Evolutionary conservation across 1,140 invertebrate genomes (phyloP), one percentile per base, ranked within the genome.

Genomic region (Phortica variegata): DNA sequence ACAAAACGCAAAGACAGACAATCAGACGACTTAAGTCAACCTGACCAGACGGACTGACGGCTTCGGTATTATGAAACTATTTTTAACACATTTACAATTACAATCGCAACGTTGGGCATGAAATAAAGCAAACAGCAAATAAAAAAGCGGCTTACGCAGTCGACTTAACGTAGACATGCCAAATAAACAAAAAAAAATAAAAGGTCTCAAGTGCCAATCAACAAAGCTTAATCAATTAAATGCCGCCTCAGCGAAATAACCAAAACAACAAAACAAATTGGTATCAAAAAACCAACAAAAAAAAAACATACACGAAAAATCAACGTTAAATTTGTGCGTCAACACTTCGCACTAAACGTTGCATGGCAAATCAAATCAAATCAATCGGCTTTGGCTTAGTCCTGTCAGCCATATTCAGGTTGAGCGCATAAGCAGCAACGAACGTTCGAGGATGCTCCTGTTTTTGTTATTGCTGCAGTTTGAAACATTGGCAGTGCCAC

Each of bases 361-460:
- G 65, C 65, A 60, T 68, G 60, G 60, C 63, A 63, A 68, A 68
- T 68, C 63, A 68, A 68, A 57, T 60, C 63, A 63, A 68, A 68
- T 68, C 63, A 68, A 68, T 63, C 60, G 60, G 63, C 61, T 68
- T 69, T 69, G 56, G 62, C 52, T 66, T 66, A 21, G 43, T 6
- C 23, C 5, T 10, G 10, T 26, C 23, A 26, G 10, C 5, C 23
- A 10, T 26, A 26, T 26, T 26, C 10, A 26, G 23, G 23, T 26
- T 26, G 10, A 26, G 23, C 23, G 5, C 10, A 6, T 26, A 26
- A 26, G 23, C 23, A 26, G 23, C 23, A 26, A 6, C 5, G 23
- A 26, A 26, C 23, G 23, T 26, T n/a, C n/a, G n/a, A n/a, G 10
- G 10, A 5, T 26, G 23, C 23, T 26, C 23, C 23, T 26, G 23